Percentiles rank a stretch among this genome's conserved stretches.
These are phyloP conservation scores for Vombatus ursinus DNA, from an alignment of 2,113 vertebrate species.

Conservation along the genomic window DNA sequence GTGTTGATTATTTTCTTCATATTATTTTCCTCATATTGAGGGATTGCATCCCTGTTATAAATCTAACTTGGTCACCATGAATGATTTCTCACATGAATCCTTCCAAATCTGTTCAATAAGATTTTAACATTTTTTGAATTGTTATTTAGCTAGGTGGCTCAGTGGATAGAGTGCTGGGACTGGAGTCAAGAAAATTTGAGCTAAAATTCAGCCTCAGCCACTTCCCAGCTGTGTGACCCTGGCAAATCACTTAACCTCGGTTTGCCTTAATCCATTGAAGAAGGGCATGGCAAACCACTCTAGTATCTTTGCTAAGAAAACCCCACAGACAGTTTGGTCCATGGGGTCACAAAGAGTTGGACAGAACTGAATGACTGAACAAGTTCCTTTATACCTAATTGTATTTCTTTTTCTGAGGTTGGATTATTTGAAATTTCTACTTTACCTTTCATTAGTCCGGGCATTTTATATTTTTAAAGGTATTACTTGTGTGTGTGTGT, in stretches of 20 bases:
- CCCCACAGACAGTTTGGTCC: neutral
- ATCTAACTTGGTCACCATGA: neutral
- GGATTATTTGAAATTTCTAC: neutral
- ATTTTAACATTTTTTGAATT: neutral
- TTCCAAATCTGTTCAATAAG: neutral
- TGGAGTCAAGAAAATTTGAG: neutral
- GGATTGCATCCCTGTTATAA: neutral
- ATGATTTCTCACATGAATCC: neutral
- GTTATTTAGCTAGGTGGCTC: neutral
- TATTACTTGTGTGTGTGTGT: neutral
- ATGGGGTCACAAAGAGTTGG: neutral
- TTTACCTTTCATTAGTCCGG: neutral
- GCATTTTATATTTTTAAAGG: neutral
- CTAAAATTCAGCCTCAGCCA: neutral
- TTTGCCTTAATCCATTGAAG: neutral
- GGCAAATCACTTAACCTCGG: neutral
- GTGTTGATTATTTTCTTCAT: neutral
- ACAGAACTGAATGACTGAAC: neutral
- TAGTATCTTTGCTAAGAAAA: neutral
- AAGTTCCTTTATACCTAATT: neutral
- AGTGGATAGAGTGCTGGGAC: neutral
- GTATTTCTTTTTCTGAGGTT: neutral
- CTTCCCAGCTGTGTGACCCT: neutral
- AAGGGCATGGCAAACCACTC: neutral
- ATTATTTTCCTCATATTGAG: neutral